These are phyloP conservation scores for Myotis daubentonii DNA, from an alignment of 2,797 vertebrate species.

Conservation along the genomic window DNA sequence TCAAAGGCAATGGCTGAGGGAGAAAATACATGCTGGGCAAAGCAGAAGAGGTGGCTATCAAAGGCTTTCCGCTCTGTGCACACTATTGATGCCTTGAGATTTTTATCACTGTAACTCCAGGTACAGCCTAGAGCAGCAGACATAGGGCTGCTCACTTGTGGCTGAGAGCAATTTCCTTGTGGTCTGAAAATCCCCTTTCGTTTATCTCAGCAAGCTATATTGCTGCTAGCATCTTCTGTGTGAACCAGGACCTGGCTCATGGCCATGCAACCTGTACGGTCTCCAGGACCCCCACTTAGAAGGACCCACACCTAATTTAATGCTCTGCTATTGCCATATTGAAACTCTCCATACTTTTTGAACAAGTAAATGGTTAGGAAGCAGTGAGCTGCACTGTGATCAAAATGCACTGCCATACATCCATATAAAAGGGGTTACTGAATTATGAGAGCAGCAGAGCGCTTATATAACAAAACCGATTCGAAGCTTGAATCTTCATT, in stretches of 20 bases:
- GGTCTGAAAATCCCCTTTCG: neutral
- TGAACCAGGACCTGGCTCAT: neutral
- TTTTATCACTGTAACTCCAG: too few relatives aligned
- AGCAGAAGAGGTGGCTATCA: neutral
- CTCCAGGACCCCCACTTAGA: neutral
- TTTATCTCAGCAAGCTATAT: fast-evolving
- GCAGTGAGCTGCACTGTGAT: neutral
- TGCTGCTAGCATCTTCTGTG: neutral
- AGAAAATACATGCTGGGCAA: neutral
- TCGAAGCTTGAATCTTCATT: conserved; percentile 41
- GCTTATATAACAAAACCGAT: neutral
- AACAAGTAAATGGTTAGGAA: neutral
- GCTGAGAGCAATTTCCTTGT: neutral
- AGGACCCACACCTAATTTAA: neutral
- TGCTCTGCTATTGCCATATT: neutral
- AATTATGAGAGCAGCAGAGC: neutral
- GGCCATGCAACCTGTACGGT: neutral
- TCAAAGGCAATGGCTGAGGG: neutral
- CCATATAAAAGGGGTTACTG: neutral
- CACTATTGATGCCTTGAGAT: neutral
- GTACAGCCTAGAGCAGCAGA: neutral
- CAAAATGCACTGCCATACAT: neutral
- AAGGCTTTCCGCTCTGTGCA: neutral
- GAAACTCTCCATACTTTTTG: neutral
- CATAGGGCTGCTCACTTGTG: neutral